Base-by-base conservation (phyloP, 2,888 invertebrate genomes). In the Dicyrtoma fusca region DNA sequence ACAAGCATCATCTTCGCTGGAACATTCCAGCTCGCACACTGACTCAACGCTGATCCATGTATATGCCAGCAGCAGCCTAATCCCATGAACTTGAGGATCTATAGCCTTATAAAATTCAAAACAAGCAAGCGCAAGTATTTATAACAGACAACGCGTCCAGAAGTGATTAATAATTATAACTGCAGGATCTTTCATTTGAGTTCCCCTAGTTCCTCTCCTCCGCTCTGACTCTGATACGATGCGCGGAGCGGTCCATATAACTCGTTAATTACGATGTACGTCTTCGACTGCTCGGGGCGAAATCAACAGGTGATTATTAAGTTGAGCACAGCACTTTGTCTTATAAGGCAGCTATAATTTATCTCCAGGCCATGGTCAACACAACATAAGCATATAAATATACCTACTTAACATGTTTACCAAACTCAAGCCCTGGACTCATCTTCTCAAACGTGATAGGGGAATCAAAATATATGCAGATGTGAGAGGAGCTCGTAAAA, bases 301-400 rank as follows among this genome's bases (percentile, higher is more conserved):
- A 72, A 74, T 74, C 74, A 74, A 74, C 74, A 74, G 72, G 74
- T 74, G 72, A 74, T 74, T 74, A 74, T 74, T 74, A 74, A 74
- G 68, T 71, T 23, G 21, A 55, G 55, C 65, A 69, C 72, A 69
- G 69, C 65, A 72, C 74, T 72, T 74, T 72, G 71, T 72, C 69
- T 72, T 74, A 72, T 72, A 74, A 69, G 69, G 69, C 55, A 45
- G 49, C 70, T 55, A 69, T 65, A 68, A 69, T 74, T 71, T 69
- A 74, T 68, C 72, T 72, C 69, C 17, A 69, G 68, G 68, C 59
- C 55, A 57, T 57, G 68, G 68, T 68, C 68, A 68, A 55, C 44
- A 65, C 65, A 61, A 61, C 34, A 61, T 34, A 2, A n/a, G 26
- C 19, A 26, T 61, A 34, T 6, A 61, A 17, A 57, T 34, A 25